Percentiles rank a stretch among this genome's conserved stretches.
phyloP scores from a whole-genome alignment of 1,140 invertebrate genomes.

The Sitophilus oryzae region DNA sequence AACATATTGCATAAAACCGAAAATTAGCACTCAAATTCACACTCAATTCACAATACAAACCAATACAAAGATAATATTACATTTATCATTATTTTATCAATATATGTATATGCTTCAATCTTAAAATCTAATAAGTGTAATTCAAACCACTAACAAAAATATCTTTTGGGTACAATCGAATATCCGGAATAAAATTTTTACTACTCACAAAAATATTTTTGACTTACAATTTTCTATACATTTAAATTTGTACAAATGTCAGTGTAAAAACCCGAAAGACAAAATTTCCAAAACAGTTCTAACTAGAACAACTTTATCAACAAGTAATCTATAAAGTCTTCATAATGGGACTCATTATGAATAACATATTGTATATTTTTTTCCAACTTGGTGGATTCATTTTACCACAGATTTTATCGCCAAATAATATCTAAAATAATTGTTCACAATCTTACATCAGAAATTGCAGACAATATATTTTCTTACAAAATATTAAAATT shows the following conservation, averaged over 20 bases:
- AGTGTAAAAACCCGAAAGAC: neutral
- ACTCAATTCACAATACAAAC: neutral
- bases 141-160: neutral
- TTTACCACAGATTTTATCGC: too few species aligned
- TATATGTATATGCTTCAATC: too few species aligned
- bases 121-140: too few species aligned
- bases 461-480: too few species aligned
- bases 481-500: too few species aligned
- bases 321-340: neutral
- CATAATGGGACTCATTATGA: too few species aligned
- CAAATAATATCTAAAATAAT: too few species aligned
- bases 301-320: neutral
- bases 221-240: neutral
- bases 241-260: conserved; percentile 2
- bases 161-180: neutral
- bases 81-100: neutral
- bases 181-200: neutral
- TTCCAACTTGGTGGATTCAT: too few species aligned
- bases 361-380: too few species aligned
- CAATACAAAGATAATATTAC: neutral
- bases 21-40: neutral
- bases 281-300: neutral
- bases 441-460: too few species aligned
- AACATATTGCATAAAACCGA: neutral
- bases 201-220: neutral